phyloP scores from a whole-genome alignment of 1,140 invertebrate genomes.

The Drosophila repleta region DNA sequence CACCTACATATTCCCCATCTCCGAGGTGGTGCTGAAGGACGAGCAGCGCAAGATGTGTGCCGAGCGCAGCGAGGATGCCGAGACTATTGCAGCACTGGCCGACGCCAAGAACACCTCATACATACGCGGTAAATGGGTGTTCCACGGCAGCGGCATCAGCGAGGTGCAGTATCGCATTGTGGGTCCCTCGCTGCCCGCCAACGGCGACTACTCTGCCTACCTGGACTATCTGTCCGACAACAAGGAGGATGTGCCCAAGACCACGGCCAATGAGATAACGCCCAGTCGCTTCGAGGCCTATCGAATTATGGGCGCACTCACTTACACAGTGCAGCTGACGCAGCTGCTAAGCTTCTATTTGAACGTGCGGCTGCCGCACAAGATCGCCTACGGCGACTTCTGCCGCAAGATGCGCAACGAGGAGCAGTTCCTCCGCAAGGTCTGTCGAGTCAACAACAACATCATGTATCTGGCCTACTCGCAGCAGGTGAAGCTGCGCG shows the following conservation, averaged over 20 bases:
- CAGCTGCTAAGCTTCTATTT: conserved; percentile 91
- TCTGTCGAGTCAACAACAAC: conserved; percentile 92
- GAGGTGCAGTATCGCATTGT: conserved; percentile 90
- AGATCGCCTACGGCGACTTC: conserved; percentile 91
- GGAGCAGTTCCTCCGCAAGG: conserved; percentile 89
- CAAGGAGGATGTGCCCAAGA: conserved; percentile 87
- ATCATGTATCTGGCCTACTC: conserved; percentile 92
- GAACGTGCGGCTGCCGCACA: conserved; percentile 90
- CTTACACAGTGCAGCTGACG: conserved; percentile 91
- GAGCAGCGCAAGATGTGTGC: conserved; percentile 57
- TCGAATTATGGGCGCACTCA: conserved; percentile 90
- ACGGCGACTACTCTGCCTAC: conserved; percentile 91
- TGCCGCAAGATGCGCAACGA: conserved; percentile 87
- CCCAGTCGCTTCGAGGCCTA: conserved; percentile 88
- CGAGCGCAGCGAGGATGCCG: conserved; percentile 84
- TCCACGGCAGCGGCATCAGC: conserved; percentile 87
- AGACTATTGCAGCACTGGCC: conserved; percentile 88
- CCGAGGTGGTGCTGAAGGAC: conserved; percentile 71
- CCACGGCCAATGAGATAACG: conserved; percentile 79
- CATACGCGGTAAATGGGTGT: conserved; percentile 89
- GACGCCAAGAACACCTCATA: conserved; percentile 91
- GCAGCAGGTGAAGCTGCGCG: conserved; percentile 88
- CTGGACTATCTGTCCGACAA: conserved; percentile 89
- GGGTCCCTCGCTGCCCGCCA: conserved; percentile 88
- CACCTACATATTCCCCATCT: conserved; percentile 90